Evolutionary conservation across 2,888 invertebrate species (phyloP), one percentile per base, ranked within the genome.

Genomic region (Pheosia tremula): DNA sequence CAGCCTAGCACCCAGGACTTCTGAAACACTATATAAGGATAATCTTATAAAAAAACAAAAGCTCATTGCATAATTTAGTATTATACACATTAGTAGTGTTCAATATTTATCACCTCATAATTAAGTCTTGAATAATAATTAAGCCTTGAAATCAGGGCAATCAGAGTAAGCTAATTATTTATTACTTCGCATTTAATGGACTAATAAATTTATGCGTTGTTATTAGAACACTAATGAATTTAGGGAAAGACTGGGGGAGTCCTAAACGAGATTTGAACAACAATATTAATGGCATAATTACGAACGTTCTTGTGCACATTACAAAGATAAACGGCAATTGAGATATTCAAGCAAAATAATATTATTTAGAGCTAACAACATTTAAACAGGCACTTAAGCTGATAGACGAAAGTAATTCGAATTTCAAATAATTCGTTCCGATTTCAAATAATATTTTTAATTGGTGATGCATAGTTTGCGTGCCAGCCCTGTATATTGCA

Each of bases 401-500:
- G 8, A 39, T 0, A 39, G 5, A 3, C 5, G 5, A 39, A 39
- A 39, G 39, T 39, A 3, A 1, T 39, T 6, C 7, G 39, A 43
- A 43, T 8, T 43, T 8, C 3, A 9, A 43, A 43, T 43, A 9
- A 43, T 43, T 9, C 10, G 9, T 4, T 9, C 43, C 8, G 41
- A 43, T 43, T 41, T 41, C 8, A 41, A 7, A 9, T 9, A 43
- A 8, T 43, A 43, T 43, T 9, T 43, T 43, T 43, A 43, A 43
- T 11, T 47, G 11, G 47, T n/a, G 11, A n/a, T 5, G 5, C 47
- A 47, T 6, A n/a, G 47, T 47, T 47, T 47, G 47, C 61, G 66
- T 60, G 62, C 50, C 72, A 82, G 43, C 83, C 82, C 82, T 84
- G 70, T 67, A 68, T 75, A 74, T 76, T 78, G 72, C 71, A 75